Evolutionary conservation across 2,113 vertebrate genomes (phyloP).

Genomic region (Poeciliopsis prolifica): DNA sequence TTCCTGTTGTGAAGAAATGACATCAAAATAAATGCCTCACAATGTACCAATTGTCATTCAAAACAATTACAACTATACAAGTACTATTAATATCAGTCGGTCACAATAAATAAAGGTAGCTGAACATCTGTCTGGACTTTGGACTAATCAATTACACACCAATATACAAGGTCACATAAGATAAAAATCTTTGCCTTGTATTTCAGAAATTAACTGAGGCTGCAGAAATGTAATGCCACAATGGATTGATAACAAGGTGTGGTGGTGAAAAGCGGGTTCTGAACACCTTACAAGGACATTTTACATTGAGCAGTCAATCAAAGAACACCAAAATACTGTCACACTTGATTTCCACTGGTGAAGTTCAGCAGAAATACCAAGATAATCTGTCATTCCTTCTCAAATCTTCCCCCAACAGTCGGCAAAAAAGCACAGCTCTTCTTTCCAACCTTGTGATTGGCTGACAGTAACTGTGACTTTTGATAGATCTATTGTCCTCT

Average conservation of each 20-base stretch:
- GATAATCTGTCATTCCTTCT: background rate
- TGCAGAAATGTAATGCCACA: too few relatives aligned
- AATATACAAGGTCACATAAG: too few relatives aligned
- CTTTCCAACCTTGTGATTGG: constrained; percentile 13
- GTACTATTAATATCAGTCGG: too few relatives aligned
- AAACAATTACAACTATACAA: too few relatives aligned
- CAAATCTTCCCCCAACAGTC: background rate
- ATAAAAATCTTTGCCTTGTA: too few relatives aligned
- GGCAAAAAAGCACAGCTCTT: constrained; percentile 3
- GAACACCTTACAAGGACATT: background rate
- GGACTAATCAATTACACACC: too few relatives aligned
- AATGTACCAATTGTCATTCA: too few relatives aligned
- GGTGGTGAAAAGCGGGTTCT: background rate
- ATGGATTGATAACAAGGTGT: background rate
- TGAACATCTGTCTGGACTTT: too few relatives aligned
- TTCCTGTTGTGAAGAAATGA: too few relatives aligned
- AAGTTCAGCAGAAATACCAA: background rate
- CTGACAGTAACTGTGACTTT: constrained; percentile 5
- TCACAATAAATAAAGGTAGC: too few relatives aligned
- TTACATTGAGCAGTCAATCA: background rate
- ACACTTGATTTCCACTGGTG: background rate
- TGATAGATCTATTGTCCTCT: constrained; percentile 4
- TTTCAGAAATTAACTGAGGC: too few relatives aligned
- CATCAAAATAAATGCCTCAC: too few relatives aligned
- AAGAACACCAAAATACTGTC: background rate